A percentile compares a stretch with the other conserved stretches of the same genome.
These are phyloP conservation scores for Dromas ardeola DNA, from an alignment of 2,113 vertebrate genomes.

Conservation along the genomic window DNA sequence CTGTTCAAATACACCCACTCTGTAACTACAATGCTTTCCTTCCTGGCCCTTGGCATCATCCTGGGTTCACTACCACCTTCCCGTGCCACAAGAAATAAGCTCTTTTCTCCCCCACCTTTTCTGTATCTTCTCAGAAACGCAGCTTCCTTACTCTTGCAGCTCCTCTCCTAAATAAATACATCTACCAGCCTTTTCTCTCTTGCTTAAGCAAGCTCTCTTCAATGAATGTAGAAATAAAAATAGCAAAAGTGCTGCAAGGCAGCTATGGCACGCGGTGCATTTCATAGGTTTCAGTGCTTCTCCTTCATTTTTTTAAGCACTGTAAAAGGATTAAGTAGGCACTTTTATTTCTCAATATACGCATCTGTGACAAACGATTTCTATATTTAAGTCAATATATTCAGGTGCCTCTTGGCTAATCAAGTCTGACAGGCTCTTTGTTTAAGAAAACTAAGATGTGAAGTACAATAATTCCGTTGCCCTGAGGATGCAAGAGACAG, in stretches of 20 bases:
- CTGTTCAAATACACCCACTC: background rate
- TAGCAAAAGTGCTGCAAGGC: constrained; percentile 29
- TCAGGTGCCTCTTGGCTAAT: constrained; percentile 42
- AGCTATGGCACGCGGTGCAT: rapidly evolving
- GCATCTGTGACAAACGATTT: constrained; percentile 6
- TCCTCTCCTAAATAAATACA: background rate
- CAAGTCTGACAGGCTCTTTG: constrained; percentile 58
- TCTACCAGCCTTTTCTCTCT: background rate
- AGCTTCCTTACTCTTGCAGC: background rate
- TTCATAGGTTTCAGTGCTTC: background rate
- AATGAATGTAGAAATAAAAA: background rate
- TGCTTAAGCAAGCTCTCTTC: background rate
- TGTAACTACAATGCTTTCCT: background rate
- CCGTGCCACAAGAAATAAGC: background rate
- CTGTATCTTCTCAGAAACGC: background rate
- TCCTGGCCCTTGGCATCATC: background rate
- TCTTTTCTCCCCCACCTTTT: background rate
- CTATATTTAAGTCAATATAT: constrained; percentile 43
- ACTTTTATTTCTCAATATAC: constrained; percentile 24
- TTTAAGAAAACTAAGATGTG: constrained; percentile 35
- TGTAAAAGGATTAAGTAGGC: constrained; percentile 24
- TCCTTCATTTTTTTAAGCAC: background rate
- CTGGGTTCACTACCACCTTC: background rate
- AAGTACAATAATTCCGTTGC: constrained; percentile 23
- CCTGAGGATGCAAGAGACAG: constrained; percentile 30